Conservation (phyloP, 92 coral and sea anemone genomes). For the Palythoa grandis region DNA sequence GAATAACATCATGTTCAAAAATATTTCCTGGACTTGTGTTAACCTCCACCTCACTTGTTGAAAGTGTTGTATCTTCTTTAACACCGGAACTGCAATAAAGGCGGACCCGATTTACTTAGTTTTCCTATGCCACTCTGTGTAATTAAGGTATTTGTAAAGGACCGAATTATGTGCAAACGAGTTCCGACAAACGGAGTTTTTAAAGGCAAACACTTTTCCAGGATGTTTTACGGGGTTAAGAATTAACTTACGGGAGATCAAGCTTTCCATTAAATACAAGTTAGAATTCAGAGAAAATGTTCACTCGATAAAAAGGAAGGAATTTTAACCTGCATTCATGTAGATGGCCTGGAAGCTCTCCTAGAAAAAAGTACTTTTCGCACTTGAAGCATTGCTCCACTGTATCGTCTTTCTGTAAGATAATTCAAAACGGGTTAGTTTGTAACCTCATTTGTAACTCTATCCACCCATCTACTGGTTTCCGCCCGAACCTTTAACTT, state of each 20-base stretch:
- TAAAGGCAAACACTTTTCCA: not conserved
- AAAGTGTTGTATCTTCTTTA: not conserved
- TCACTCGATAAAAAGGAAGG: not conserved
- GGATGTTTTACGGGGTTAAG: no score
- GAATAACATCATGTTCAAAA: not conserved
- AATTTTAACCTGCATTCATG: constrained; percentile 47
- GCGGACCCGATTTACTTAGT: not conserved
- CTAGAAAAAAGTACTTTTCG: constrained; percentile 41
- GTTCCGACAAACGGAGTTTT: not conserved
- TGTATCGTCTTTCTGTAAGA: constrained; percentile 47
- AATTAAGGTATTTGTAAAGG: not conserved
- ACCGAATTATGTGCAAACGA: no score
- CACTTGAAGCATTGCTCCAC: constrained; percentile 52
- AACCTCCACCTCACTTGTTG: not conserved
- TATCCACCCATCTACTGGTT: no score
- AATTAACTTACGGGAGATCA: no score
- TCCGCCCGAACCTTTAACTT: no score
- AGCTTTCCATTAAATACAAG: no score
- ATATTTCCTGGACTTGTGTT: not conserved
- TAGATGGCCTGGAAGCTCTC: constrained; percentile 40
- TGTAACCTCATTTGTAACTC: no score
- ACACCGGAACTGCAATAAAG: not conserved
- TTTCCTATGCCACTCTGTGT: not conserved
- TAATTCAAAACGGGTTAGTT: constrained; percentile 20
- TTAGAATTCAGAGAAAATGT: not conserved